These are phyloP conservation scores for Heliconius hermathena DNA, from an alignment of 1,140 invertebrate species.

Conservation along the genomic window DNA sequence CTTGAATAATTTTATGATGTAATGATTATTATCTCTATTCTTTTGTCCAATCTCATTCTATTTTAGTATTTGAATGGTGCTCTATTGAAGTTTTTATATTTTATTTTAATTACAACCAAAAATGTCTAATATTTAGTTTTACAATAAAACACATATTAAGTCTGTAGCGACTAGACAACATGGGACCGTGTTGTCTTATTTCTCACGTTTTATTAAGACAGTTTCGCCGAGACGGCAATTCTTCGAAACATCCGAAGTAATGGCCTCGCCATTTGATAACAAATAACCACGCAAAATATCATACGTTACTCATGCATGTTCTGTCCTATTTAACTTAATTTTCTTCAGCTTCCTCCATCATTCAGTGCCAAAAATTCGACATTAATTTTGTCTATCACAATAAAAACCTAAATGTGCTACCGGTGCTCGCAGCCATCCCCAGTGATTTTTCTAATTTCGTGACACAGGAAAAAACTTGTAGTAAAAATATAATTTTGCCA, in stretches of 20 bases:
- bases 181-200: conserved; percentile 23
- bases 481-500: conserved; percentile 8
- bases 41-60: too few species aligned
- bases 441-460: conserved; percentile 19
- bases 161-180: background rate
- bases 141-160: background rate
- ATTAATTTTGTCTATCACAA: conserved; percentile 30
- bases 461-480: conserved; percentile 14
- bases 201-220: conserved; percentile 25
- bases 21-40: too few species aligned
- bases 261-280: conserved; percentile 52
- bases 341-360: conserved; percentile 41
- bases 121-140: background rate
- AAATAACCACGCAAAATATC: conserved; percentile 49
- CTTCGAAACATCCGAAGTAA: conserved; percentile 37
- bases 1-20: too few species aligned
- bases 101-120: background rate
- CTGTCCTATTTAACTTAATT: conserved; percentile 46
- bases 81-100: too few species aligned
- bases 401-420: conserved; percentile 21
- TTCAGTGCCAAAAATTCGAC: conserved; percentile 37
- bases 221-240: conserved; percentile 31
- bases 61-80: too few species aligned
- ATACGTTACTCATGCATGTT: conserved; percentile 51
- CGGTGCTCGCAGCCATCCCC: conserved; percentile 9